A percentile compares a stretch with the other conserved stretches of the same genome.
Evolutionary conservation across 30 jellyfish, hydroid and myxozoan species (phyloP).

Genomic region (Cassiopea andromeda): DNA sequence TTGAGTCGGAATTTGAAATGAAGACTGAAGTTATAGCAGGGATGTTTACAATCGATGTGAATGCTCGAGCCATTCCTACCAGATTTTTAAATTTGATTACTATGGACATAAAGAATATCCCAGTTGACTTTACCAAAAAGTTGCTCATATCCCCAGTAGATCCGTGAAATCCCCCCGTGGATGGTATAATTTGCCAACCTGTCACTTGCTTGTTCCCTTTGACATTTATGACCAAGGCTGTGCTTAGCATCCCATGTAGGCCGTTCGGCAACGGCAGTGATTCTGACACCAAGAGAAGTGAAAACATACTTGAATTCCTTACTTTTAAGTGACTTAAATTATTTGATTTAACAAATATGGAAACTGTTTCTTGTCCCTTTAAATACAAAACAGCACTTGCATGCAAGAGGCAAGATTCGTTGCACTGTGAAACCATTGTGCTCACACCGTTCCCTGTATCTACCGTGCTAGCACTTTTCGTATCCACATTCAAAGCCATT

Average conservation of each 20-base stretch:
- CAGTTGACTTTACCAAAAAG: slow-evolving; percentile 42
- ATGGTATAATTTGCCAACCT: slow-evolving; percentile 67
- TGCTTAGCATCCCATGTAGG: slow-evolving; percentile 40
- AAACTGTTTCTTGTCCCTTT: slow-evolving; percentile 59
- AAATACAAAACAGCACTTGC: slow-evolving; percentile 56
- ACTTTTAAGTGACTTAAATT: slow-evolving; percentile 9
- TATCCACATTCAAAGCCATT: slow-evolving; percentile 75
- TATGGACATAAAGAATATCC: slow-evolving; percentile 77
- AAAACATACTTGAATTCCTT: slow-evolving; percentile 41
- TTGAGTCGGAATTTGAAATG: neutral
- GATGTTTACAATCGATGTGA: slow-evolving; percentile 70
- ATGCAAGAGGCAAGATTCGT: slow-evolving; percentile 55
- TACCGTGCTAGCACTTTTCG: neutral
- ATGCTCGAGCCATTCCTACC: slow-evolving; percentile 67
- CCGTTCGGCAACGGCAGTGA: slow-evolving; percentile 81
- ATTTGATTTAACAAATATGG: slow-evolving; percentile 65
- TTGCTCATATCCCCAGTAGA: slow-evolving; percentile 56
- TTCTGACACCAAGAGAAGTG: slow-evolving; percentile 49
- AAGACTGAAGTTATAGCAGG: slow-evolving; percentile 63
- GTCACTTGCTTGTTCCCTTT: slow-evolving; percentile 77
- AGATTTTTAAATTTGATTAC: slow-evolving; percentile 58
- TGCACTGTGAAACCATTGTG: slow-evolving; percentile 50
- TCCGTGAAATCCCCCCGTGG: slow-evolving; percentile 73
- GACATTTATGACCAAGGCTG: slow-evolving; percentile 20
- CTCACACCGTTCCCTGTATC: slow-evolving; percentile 59